Evolutionary conservation across 2,888 invertebrate genomes (phyloP).

Genomic region (Drosophila pseudotalamancana): DNA sequence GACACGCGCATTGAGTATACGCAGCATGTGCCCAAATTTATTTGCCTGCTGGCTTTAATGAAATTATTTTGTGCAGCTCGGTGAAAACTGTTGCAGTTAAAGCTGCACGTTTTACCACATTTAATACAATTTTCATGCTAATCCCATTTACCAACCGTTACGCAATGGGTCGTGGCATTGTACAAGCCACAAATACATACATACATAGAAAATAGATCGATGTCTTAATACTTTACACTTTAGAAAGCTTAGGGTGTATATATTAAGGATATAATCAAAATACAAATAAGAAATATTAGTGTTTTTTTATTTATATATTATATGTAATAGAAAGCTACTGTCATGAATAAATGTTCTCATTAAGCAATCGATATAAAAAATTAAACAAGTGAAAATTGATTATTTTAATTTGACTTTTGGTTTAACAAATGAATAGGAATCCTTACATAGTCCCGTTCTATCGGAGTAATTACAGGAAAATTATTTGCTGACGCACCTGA

Average conservation of each 20-base stretch:
- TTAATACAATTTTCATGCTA: slow-evolving; percentile 33
- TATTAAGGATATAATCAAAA: too few relatives aligned
- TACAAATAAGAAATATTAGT: too few relatives aligned
- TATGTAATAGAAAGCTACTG: too few relatives aligned
- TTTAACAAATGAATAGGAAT: too few relatives aligned
- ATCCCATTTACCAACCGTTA: slow-evolving; percentile 12
- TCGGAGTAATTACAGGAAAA: background rate
- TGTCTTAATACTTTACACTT: background rate
- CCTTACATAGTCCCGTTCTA: slow-evolving; percentile 8
- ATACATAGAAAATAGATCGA: background rate
- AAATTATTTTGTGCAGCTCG: slow-evolving; percentile 58
- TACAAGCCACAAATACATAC: too few relatives aligned
- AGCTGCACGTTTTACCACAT: slow-evolving; percentile 17
- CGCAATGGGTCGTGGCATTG: slow-evolving; percentile 1
- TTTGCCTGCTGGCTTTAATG: slow-evolving; percentile 57
- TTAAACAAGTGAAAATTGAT: background rate
- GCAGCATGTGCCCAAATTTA: slow-evolving; percentile 33
- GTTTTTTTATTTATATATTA: too few relatives aligned
- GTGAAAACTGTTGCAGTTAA: slow-evolving; percentile 37
- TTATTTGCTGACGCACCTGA: slow-evolving; percentile 5
- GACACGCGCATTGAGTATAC: slow-evolving; percentile 57
- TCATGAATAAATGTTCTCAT: too few relatives aligned
- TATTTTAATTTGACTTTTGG: too few relatives aligned
- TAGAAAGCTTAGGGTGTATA: too few relatives aligned
- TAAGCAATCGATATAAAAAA: too few relatives aligned